Evolutionary conservation across 2,797 vertebrate species (phyloP).

Genomic region (Mallotus villosus): DNA sequence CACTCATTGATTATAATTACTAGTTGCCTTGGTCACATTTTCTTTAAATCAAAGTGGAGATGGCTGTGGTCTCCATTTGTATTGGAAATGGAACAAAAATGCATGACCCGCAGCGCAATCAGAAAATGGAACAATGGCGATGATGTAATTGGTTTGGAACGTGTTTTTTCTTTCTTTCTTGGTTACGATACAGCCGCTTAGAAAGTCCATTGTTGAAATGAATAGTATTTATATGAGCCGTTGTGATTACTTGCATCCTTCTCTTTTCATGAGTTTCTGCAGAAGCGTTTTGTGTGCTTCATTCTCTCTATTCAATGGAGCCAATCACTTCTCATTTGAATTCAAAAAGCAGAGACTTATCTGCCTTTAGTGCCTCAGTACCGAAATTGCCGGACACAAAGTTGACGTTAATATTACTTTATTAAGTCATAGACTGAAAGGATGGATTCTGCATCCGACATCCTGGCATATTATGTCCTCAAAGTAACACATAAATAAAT

Average conservation of each 20-base stretch:
- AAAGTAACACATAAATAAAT: not conserved
- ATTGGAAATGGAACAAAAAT: not conserved
- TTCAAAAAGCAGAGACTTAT: not conserved
- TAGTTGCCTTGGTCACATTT: not conserved
- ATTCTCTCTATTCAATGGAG: not conserved
- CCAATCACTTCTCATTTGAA: not conserved
- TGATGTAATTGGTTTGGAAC: conserved; percentile 6
- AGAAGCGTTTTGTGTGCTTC: not conserved
- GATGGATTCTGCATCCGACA: not conserved
- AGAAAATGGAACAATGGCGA: not conserved
- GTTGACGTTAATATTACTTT: no score
- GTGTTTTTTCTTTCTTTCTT: no score
- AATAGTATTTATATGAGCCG: not conserved
- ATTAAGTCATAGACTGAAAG: not conserved
- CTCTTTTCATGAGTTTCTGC: not conserved
- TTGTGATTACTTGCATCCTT: not conserved
- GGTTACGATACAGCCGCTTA: not conserved
- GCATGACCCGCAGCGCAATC: not conserved
- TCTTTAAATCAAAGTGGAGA: not conserved
- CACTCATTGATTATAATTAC: not conserved
- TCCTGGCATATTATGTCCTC: no score
- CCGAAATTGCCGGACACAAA: no score
- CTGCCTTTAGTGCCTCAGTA: no score
- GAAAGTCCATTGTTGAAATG: not conserved
- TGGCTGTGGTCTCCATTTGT: not conserved